Evolutionary conservation across 2,113 vertebrate species (phyloP).

Genomic region (Oophaga pumilio): DNA sequence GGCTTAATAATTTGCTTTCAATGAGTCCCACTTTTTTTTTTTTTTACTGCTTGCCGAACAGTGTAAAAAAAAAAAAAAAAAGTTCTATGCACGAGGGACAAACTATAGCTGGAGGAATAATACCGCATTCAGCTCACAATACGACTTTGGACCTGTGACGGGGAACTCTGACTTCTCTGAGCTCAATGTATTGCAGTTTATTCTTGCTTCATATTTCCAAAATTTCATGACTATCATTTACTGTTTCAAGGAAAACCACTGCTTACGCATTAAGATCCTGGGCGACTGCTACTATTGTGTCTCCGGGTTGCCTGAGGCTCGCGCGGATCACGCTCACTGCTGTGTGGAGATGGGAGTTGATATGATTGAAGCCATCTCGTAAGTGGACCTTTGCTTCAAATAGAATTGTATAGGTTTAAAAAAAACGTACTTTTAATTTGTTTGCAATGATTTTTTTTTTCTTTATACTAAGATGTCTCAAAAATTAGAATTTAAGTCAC

Average conservation of each 20-base stretch:
- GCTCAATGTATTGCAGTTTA: neutral
- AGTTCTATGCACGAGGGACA: neutral
- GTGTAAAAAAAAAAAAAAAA: neutral
- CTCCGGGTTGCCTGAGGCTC: slow-evolving; percentile 88
- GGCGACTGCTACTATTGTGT: slow-evolving; percentile 97
- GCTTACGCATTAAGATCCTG: slow-evolving; percentile 93
- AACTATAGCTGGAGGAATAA: neutral
- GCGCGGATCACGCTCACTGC: slow-evolving; percentile 94
- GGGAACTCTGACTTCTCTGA: neutral
- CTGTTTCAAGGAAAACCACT: slow-evolving; percentile 87
- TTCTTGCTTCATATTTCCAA: neutral
- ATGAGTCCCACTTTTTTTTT: neutral
- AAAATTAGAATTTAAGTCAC: too few species aligned
- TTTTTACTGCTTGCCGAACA: neutral
- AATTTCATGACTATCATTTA: neutral
- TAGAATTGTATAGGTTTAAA: neutral
- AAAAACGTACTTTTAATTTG: neutral
- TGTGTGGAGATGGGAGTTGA: slow-evolving; percentile 97
- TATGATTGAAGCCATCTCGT: slow-evolving; percentile 98
- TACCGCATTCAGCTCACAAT: neutral
- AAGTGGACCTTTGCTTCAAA: slow-evolving; percentile 66
- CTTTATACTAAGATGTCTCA: neutral
- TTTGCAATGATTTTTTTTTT: neutral
- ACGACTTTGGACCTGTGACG: neutral
- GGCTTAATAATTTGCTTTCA: slow-evolving; percentile 6